Conservation (phyloP, 92 coral and sea anemone genomes). For the Virgularia gustaviana region DNA sequence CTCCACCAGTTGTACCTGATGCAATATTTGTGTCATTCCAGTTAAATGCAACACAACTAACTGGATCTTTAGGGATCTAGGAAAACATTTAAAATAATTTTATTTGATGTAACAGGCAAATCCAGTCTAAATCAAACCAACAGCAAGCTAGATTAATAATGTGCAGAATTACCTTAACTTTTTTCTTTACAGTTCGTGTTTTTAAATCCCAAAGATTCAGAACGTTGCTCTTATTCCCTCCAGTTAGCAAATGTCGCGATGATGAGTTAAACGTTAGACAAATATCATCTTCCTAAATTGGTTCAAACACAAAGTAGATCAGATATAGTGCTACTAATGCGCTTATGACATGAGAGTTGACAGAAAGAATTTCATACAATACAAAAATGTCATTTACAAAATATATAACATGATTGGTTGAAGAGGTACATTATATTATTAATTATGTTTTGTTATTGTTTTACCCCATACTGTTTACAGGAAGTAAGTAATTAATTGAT, state of each 20-base stretch:
- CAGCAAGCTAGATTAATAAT: not conserved
- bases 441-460: too few relatives aligned
- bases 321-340: too few relatives aligned
- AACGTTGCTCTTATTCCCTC: slow-evolving; percentile 74
- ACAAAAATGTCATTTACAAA: too few relatives aligned
- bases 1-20: slow-evolving; percentile 83
- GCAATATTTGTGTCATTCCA: slow-evolving; percentile 96
- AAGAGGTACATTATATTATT: too few relatives aligned
- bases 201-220: slow-evolving; percentile 89
- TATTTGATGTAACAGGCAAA: not conserved
- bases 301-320: too few relatives aligned
- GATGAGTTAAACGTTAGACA: slow-evolving; percentile 94
- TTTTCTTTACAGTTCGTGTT: slow-evolving; percentile 79
- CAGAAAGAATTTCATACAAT: too few relatives aligned
- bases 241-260: slow-evolving; percentile 79
- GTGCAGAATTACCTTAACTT: slow-evolving; percentile 8
- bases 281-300: slow-evolving; percentile 80
- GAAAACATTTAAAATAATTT: not conserved
- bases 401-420: too few relatives aligned
- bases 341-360: too few relatives aligned
- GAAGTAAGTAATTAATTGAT: too few relatives aligned
- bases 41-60: slow-evolving; percentile 84
- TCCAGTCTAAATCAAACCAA: not conserved
- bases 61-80: slow-evolving; percentile 78
- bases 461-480: too few relatives aligned